Conservation (phyloP, 2,797 vertebrate genomes). For the Avahi laniger region DNA sequence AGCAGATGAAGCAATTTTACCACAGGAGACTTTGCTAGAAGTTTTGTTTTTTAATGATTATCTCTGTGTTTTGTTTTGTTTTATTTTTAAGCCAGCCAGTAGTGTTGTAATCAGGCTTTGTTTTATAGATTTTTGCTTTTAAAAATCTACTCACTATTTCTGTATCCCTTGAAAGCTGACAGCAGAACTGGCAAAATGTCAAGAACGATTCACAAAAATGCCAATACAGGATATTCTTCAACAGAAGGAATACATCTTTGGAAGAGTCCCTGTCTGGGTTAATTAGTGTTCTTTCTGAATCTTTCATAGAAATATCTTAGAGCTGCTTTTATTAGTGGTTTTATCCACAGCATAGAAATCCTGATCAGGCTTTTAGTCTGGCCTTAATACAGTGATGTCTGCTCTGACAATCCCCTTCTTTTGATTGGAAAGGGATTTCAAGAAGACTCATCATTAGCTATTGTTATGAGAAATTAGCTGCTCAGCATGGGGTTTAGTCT, state of each 20-base stretch:
- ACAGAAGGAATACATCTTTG: constrained; percentile 66
- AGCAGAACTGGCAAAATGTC: constrained; percentile 73
- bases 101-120: constrained; percentile 77
- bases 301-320: constrained; percentile 61
- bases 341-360: constrained; percentile 43
- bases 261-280: constrained; percentile 72
- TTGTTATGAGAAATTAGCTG: constrained; percentile 76
- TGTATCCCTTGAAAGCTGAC: constrained; percentile 73
- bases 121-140: constrained; percentile 76
- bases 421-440: constrained; percentile 60
- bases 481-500: constrained; percentile 64
- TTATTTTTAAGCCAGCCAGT: background rate
- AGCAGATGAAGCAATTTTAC: constrained; percentile 72
- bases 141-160: constrained; percentile 69
- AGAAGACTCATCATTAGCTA: constrained; percentile 72
- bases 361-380: constrained; percentile 57
- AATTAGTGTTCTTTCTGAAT: constrained; percentile 74
- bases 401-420: constrained; percentile 65
- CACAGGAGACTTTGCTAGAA: constrained; percentile 68
- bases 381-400: constrained; percentile 66
- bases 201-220: constrained; percentile 74
- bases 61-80: constrained; percentile 26
- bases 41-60: constrained; percentile 68
- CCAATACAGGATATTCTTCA: constrained; percentile 72
- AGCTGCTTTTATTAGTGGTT: constrained; percentile 59